A percentile compares a stretch with the other conserved stretches of the same genome.
phyloP scores from a whole-genome alignment of 2,888 invertebrate species.

The Acleris laterana region DNA sequence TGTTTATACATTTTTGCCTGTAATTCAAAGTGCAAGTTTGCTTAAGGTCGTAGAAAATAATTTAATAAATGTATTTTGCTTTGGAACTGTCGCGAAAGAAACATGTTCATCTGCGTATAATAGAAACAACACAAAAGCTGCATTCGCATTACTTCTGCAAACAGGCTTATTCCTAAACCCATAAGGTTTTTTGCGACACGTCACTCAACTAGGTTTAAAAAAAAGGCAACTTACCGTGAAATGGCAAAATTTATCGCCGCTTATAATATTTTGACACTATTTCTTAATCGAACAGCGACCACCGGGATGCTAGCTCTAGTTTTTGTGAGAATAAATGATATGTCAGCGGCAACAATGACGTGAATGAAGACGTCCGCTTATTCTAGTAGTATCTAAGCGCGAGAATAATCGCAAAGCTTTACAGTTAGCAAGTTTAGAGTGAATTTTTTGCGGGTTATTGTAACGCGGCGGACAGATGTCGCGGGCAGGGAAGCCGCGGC shows the following conservation, averaged over 20 bases:
- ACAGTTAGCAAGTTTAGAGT: constrained; percentile 73
- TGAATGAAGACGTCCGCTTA: constrained; percentile 68
- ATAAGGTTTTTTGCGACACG: constrained; percentile 25
- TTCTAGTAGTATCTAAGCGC: constrained; percentile 52
- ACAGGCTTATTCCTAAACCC: constrained; percentile 34
- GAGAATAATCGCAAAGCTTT: constrained; percentile 71
- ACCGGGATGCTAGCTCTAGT: constrained; percentile 57
- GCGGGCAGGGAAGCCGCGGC: constrained; percentile 73
- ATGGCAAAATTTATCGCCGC: constrained; percentile 58
- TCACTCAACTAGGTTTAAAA: constrained; percentile 22
- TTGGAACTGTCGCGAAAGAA: constrained; percentile 1
- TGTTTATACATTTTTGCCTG: too few relatives aligned
- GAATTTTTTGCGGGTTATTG: constrained; percentile 82
- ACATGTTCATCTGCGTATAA: constrained; percentile 28
- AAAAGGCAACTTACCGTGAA: constrained; percentile 49
- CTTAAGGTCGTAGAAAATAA: too few relatives aligned
- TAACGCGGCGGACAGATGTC: constrained; percentile 83
- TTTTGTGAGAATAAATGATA: constrained; percentile 66
- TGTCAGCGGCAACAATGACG: constrained; percentile 70
- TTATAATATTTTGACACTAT: constrained; percentile 75
- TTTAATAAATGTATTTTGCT: background rate
- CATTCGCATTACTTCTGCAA: constrained; percentile 20
- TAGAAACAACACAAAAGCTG: constrained; percentile 24
- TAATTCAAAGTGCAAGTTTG: too few relatives aligned
- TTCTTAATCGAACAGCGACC: constrained; percentile 56